Percentiles rank a stretch among this genome's conserved stretches.
Evolutionary conservation across 2,888 invertebrate species (phyloP).

Genomic region (Archaeoteleia sp.): DNA sequence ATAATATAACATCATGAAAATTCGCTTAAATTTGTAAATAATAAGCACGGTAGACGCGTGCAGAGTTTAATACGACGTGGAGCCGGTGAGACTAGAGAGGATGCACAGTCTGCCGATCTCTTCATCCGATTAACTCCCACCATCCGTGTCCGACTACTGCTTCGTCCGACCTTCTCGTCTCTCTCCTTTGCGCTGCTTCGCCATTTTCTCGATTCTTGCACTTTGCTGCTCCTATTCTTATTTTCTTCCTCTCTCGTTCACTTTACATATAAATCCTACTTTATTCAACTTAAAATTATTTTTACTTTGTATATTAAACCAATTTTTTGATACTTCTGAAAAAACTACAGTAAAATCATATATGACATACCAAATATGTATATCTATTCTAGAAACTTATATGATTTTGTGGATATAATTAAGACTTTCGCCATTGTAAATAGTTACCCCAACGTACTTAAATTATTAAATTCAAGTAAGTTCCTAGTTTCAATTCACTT

Average conservation of each 20-base stretch:
- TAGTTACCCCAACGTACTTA: too few species aligned
- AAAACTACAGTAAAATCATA: too few species aligned
- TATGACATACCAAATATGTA: too few species aligned
- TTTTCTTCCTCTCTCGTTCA: constrained; percentile 3
- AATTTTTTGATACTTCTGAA: too few species aligned
- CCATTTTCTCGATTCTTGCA: constrained; percentile 40
- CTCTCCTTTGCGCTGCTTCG: constrained; percentile 20
- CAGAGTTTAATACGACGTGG: constrained; percentile 35
- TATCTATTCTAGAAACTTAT: too few species aligned
- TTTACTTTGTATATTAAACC: not conserved
- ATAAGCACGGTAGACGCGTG: constrained; percentile 33
- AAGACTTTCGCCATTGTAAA: too few species aligned
- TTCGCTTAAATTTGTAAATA: constrained; percentile 50
- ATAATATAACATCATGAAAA: constrained; percentile 39
- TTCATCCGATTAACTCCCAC: constrained; percentile 68
- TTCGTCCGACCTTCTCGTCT: constrained; percentile 50
- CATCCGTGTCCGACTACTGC: constrained; percentile 47
- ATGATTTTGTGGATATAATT: too few species aligned
- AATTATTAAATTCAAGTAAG: too few species aligned
- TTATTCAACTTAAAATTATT: not conserved
- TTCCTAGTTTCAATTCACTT: too few species aligned
- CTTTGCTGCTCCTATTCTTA: not conserved
- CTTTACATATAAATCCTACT: too few species aligned
- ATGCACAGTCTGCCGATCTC: constrained; percentile 68
- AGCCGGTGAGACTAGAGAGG: constrained; percentile 56